Percentiles rank a stretch among this genome's conserved stretches.
Evolutionary conservation across 2,888 invertebrate species (phyloP).

Genomic region (Pseudococcus viburni): DNA sequence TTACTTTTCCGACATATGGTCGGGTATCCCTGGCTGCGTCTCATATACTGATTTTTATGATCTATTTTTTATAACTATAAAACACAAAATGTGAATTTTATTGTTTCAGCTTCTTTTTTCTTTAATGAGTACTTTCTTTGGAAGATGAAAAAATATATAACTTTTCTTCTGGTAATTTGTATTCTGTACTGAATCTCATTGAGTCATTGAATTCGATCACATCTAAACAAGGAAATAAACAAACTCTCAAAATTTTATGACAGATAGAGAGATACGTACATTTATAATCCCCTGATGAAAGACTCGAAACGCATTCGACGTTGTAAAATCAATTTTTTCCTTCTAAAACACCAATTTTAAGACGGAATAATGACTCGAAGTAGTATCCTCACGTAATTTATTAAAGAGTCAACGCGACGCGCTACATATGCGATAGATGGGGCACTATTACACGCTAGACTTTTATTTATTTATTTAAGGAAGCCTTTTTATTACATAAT

Average conservation of each 20-base stretch:
- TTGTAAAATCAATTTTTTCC: background rate
- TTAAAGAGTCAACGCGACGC: background rate
- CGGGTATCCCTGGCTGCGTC: too few relatives aligned
- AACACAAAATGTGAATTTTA: too few relatives aligned
- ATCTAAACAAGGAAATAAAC: background rate
- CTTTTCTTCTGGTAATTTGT: too few relatives aligned
- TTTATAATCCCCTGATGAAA: background rate
- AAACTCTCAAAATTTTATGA: background rate
- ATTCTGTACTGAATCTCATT: background rate
- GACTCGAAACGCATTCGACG: background rate
- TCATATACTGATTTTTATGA: too few relatives aligned
- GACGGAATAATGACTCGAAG: background rate
- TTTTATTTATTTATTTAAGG: background rate
- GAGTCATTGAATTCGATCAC: background rate
- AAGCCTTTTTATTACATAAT: background rate
- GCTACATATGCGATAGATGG: background rate
- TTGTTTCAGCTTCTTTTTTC: too few relatives aligned
- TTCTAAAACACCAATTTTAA: background rate
- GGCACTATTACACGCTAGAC: background rate
- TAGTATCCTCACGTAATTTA: background rate
- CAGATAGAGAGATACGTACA: background rate
- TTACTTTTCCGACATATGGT: too few relatives aligned
- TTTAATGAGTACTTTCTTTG: too few relatives aligned
- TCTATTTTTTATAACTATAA: too few relatives aligned
- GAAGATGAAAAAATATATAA: too few relatives aligned